Conservation (phyloP, 2,888 invertebrate genomes). For the Dasypolia templi region DNA sequence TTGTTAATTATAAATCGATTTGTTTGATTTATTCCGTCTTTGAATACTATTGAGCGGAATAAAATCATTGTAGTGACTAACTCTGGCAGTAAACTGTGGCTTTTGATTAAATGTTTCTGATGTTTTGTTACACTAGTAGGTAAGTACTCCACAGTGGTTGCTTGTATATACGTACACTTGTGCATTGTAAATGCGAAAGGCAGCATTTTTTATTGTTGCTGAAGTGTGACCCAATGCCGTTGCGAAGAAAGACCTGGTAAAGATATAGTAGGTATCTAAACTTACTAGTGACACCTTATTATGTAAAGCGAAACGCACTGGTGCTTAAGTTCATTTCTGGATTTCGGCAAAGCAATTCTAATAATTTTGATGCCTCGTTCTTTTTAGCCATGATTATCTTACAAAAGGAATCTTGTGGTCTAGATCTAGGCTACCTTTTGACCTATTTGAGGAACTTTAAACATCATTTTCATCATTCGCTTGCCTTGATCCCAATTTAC, state of each 20-base stretch:
- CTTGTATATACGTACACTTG: neutral
- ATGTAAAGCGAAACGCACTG: neutral
- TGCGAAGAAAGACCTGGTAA: neutral
- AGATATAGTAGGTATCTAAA: too few species aligned
- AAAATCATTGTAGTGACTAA: constrained; percentile 35
- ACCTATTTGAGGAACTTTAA: neutral
- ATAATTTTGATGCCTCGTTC: neutral
- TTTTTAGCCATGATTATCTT: neutral
- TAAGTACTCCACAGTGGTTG: neutral
- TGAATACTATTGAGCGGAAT: constrained; percentile 34
- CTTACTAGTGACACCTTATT: too few species aligned
- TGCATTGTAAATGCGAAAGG: too few species aligned
- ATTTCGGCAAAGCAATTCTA: neutral
- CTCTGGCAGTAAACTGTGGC: constrained; percentile 19
- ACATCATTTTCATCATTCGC: neutral
- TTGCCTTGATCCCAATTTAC: neutral
- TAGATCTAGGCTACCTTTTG: constrained; percentile 3
- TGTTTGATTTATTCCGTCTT: constrained; percentile 51
- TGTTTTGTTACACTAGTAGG: neutral
- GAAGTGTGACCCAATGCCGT: neutral
- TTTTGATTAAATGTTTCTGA: constrained; percentile 2
- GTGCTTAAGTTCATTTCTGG: neutral
- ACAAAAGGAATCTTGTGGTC: neutral
- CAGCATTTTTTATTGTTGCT: neutral
- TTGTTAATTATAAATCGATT: constrained; percentile 62